phyloP scores from a whole-genome alignment of 2,797 vertebrate species.

The Sciaenops ocellatus region DNA sequence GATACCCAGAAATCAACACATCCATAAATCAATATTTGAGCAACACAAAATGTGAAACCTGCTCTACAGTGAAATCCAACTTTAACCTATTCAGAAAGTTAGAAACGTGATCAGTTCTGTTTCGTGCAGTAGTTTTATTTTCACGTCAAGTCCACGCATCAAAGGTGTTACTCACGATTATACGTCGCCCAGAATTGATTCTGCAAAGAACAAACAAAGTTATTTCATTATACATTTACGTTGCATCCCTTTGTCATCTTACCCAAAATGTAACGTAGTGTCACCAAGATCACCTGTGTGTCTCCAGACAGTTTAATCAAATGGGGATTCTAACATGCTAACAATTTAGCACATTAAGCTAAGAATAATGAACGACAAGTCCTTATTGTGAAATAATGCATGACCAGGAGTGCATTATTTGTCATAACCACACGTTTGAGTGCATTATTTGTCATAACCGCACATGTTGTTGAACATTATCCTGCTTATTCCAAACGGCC shows the following conservation, averaged over 20 bases:
- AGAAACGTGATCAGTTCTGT: no score
- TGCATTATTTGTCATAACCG: no score
- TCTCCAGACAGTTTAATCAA: no score
- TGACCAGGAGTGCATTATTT: no score
- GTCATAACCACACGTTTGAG: no score
- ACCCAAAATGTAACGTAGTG: neutral
- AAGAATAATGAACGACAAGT: no score
- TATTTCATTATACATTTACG: neutral
- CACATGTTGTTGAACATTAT: no score
- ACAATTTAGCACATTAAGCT: neutral
- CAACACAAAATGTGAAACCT: no score
- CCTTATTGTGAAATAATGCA: no score
- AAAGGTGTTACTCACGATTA: slow-evolving; percentile 60
- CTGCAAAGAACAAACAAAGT: slow-evolving; percentile 62
- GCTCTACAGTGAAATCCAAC: neutral
- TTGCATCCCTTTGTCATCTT: neutral
- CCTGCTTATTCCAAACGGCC: no score
- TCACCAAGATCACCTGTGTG: neutral
- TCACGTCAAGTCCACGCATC: no score
- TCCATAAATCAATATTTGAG: neutral
- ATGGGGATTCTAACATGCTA: neutral
- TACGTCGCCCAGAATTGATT: slow-evolving; percentile 79
- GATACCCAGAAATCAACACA: neutral
- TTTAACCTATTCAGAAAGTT: neutral
- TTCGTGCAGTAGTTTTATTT: no score